Base-by-base conservation (phyloP, 2,113 vertebrate genomes). In the Planiliza haematocheilus region DNA sequence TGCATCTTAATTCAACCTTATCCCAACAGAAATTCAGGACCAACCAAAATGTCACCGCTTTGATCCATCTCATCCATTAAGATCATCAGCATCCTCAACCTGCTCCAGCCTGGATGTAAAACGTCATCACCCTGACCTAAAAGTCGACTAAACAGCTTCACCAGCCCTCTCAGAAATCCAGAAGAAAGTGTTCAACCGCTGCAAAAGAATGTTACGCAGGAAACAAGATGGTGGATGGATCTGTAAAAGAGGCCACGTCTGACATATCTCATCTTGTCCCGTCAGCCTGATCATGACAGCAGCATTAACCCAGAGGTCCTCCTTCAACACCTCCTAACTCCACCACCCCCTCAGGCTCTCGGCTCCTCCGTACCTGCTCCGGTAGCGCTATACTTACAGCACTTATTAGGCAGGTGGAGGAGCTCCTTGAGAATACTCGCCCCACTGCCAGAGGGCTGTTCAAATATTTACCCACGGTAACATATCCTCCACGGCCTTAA, bases 381-480 rank as follows among this genome's bases (percentile, higher is more conserved):
- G 4, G 46, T 60, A 64, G 70, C 63, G 84, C 57, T 39, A 64
- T 59, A 68, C 56, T 70, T 51, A 65, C 37, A 74, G 34, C 61
- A 79, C 74, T 79, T 60, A 45, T 43, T 51, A 39, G 57, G 61
- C 81, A 85, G 79, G 86, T 85, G 74, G 64, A 81, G 74, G 76
- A 73, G 82, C 73, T 83, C 66, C 77, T 80, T 46, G 76, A 81
- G 81, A 85, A 87, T 55, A 77, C 71, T 70, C 62, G 66, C 79
- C 86, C 67, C 24, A 59, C 72, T 74, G 89, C 90, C 88, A 70
- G 77, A 87, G 86, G 84, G 80, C 85, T 88, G 82, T 91, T 91
- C 88, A 93, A 93, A 94, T 92, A 92, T 92, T 94, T 92, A 93
- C 88, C 70, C 65, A 67, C 9, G 56, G 76, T 89, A 91, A 88